Conservation (phyloP, 2,113 vertebrate species). For the Ornithorhynchus anatinus region DNA sequence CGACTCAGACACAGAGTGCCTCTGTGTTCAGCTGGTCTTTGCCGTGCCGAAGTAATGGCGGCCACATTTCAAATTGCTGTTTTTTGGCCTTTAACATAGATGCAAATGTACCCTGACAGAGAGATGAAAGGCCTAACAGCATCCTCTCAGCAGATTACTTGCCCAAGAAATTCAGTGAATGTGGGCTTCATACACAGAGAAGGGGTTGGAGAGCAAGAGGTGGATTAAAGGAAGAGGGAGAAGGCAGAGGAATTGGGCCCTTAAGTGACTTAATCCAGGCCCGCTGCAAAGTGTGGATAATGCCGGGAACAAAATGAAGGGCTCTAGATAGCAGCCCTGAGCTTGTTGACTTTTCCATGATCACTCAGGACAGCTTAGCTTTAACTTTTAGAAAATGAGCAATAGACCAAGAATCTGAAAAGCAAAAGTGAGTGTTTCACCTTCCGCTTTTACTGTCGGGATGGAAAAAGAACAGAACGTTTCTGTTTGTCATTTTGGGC, state of each 20-base stretch:
- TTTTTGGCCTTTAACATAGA: background rate
- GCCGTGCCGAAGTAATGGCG: no score
- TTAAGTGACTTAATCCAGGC: no score
- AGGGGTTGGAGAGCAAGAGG: no score
- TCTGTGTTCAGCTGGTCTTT: no score
- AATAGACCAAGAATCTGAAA: background rate
- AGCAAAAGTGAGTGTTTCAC: background rate
- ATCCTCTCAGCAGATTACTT: background rate
- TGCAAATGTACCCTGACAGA: background rate
- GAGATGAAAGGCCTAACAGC: background rate
- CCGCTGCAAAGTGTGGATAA: no score
- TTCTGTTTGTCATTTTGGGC: conserved; percentile 25
- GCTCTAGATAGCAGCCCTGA: background rate
- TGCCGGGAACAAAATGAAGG: no score
- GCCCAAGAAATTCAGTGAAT: no score
- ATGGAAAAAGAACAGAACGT: conserved; percentile 32
- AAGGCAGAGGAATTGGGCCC: background rate
- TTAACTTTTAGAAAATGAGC: background rate
- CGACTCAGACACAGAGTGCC: no score
- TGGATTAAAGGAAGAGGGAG: no score
- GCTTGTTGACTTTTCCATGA: background rate
- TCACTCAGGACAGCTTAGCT: background rate
- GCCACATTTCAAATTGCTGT: background rate
- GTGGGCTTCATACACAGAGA: no score
- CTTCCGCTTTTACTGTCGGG: background rate